Conservation (phyloP, 2,113 vertebrate genomes). For the Tinamus guttatus region DNA sequence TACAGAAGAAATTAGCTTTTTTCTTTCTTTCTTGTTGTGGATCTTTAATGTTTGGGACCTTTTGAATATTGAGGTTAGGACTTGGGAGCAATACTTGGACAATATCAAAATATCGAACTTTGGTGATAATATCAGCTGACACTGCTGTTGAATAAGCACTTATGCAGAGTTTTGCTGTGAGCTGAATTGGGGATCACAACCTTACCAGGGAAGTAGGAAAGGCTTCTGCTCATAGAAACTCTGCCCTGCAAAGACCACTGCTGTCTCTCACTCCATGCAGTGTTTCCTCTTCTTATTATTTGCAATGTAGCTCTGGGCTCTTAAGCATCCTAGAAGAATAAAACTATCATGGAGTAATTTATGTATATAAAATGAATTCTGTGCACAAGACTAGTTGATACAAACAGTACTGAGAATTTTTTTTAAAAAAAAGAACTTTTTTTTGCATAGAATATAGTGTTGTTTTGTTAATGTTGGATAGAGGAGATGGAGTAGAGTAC, state of each 20-base stretch:
- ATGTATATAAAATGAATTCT: not conserved
- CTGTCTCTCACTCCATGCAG: not conserved
- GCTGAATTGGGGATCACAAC: not conserved
- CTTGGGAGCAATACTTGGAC: not conserved
- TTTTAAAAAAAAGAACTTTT: not conserved
- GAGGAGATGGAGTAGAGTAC: not conserved
- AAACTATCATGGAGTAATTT: not conserved
- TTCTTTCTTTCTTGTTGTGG: not conserved
- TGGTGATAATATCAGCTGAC: not conserved
- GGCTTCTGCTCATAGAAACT: not conserved
- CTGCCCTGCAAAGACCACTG: not conserved
- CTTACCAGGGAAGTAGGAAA: not conserved
- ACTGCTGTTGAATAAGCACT: not conserved
- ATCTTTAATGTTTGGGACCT: not conserved
- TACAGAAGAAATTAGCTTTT: not conserved
- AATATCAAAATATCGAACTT: not conserved
- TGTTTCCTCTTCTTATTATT: not conserved
- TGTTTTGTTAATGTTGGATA: not conserved
- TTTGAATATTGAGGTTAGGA: not conserved
- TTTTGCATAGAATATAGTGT: not conserved
- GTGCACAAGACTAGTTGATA: not conserved
- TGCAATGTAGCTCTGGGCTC: not conserved
- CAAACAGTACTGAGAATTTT: not conserved
- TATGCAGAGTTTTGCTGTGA: rapidly evolving
- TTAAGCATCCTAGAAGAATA: not conserved